Evolutionary conservation across 2,797 vertebrate genomes (phyloP).

Genomic region (Pogoniulus pusillus): DNA sequence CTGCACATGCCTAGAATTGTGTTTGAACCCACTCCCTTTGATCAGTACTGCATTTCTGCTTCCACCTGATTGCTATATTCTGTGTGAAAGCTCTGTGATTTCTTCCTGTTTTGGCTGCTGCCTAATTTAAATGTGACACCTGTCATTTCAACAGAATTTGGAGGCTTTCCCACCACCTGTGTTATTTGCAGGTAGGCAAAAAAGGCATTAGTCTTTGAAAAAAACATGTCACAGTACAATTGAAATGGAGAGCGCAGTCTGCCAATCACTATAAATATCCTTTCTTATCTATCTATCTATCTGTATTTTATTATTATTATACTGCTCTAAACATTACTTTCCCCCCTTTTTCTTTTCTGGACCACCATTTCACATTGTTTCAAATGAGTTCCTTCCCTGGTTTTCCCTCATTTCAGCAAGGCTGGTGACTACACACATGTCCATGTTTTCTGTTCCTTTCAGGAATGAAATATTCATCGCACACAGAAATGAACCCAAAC

Average conservation of each 20-base stretch:
- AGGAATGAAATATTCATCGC: constrained; percentile 41
- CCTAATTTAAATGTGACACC: not conserved
- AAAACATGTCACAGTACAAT: not conserved
- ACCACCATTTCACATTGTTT: not conserved
- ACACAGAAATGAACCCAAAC: constrained; percentile 5
- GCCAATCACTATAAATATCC: not conserved
- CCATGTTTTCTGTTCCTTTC: not conserved
- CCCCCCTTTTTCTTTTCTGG: not conserved
- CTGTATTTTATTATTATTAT: not conserved
- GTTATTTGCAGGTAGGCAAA: not conserved
- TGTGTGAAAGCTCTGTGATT: not conserved
- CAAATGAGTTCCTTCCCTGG: not conserved
- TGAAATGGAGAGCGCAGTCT: not conserved
- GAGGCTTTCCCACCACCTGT: not conserved
- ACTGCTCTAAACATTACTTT: not conserved
- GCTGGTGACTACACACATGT: not conserved
- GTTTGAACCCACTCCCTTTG: not conserved
- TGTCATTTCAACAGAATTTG: not conserved
- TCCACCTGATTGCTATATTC: not conserved
- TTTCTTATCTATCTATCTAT: not conserved
- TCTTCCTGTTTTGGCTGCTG: not conserved
- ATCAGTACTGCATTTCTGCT: not conserved
- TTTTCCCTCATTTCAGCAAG: not conserved
- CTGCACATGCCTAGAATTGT: not conserved
- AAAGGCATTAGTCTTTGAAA: not conserved